phyloP scores from a whole-genome alignment of 2,797 vertebrate genomes.

The Staurois parvus region DNA sequence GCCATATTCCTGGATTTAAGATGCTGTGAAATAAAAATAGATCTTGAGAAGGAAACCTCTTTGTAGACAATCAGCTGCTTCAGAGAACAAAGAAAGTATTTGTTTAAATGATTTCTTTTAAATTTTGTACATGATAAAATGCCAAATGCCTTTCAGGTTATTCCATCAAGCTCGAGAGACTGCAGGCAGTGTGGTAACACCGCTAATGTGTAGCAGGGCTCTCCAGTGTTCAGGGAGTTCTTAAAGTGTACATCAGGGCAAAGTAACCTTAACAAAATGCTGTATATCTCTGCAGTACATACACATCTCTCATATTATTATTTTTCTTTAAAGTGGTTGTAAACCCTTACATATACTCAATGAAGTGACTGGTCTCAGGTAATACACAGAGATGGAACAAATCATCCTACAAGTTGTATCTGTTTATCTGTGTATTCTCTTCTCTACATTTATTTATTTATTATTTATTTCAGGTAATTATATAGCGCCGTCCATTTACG shows the following conservation, averaged over 20 bases:
- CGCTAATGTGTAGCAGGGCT: conserved; percentile 27
- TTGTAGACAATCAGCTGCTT: conserved; percentile 41
- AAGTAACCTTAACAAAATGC: not conserved
- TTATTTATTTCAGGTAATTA: no score
- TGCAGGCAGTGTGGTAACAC: conserved; percentile 16
- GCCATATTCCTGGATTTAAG: conserved; percentile 32
- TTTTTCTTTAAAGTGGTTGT: no score
- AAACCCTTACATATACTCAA: no score
- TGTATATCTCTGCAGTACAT: not conserved
- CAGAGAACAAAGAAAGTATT: conserved; percentile 35
- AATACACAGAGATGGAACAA: no score
- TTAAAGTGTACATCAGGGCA: not conserved
- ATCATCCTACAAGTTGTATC: no score
- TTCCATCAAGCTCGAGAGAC: not conserved
- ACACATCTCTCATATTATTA: not conserved
- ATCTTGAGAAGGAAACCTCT: conserved; percentile 25
- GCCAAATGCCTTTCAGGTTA: conserved; percentile 43
- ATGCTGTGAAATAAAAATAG: conserved; percentile 51
- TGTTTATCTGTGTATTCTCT: no score
- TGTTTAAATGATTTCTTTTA: conserved; percentile 14
- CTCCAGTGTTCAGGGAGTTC: not conserved
- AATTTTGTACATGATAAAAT: conserved; percentile 5
- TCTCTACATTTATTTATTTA: no score
- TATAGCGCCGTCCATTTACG: no score
- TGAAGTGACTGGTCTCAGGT: no score